Percentiles rank a stretch among this genome's conserved stretches.
These are phyloP conservation scores for Ylistrum balloti DNA, from an alignment of 1,140 invertebrate genomes.

Conservation along the genomic window DNA sequence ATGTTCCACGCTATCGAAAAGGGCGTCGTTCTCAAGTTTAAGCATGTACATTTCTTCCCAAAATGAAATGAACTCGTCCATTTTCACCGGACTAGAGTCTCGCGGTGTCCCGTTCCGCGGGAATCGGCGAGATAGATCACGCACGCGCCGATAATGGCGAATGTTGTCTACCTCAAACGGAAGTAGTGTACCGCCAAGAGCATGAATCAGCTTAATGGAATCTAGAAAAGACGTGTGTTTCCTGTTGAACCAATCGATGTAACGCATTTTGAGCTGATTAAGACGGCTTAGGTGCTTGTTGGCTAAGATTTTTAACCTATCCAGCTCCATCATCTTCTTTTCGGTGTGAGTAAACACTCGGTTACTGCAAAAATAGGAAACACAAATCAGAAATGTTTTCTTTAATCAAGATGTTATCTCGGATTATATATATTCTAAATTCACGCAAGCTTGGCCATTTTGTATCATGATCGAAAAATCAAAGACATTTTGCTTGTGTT, in stretches of 20 bases:
- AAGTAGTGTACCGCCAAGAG: constrained; percentile 61
- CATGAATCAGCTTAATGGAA: constrained; percentile 67
- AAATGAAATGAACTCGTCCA: constrained; percentile 71
- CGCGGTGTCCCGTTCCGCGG: constrained; percentile 64
- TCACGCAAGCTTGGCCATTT: no score
- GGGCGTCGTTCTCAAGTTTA: constrained; percentile 65
- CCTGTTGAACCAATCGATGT: constrained; percentile 74
- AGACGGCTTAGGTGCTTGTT: constrained; percentile 65
- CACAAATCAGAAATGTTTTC: no score
- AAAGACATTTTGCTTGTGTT: no score
- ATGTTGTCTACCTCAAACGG: constrained; percentile 64
- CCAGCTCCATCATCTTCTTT: constrained; percentile 69
- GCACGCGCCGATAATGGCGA: constrained; percentile 61
- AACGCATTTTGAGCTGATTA: constrained; percentile 68
- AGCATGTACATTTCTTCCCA: constrained; percentile 68
- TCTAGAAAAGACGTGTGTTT: constrained; percentile 69
- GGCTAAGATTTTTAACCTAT: constrained; percentile 66
- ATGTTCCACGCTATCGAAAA: constrained; percentile 66
- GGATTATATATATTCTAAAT: no score
- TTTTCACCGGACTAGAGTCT: constrained; percentile 55
- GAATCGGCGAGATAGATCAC: constrained; percentile 60
- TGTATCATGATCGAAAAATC: no score
- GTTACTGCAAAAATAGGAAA: constrained; percentile 53
- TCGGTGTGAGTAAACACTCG: constrained; percentile 62
- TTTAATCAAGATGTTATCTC: no score